These are phyloP conservation scores for Esox niger DNA, from an alignment of 2,113 vertebrate species.

Conservation along the genomic window DNA sequence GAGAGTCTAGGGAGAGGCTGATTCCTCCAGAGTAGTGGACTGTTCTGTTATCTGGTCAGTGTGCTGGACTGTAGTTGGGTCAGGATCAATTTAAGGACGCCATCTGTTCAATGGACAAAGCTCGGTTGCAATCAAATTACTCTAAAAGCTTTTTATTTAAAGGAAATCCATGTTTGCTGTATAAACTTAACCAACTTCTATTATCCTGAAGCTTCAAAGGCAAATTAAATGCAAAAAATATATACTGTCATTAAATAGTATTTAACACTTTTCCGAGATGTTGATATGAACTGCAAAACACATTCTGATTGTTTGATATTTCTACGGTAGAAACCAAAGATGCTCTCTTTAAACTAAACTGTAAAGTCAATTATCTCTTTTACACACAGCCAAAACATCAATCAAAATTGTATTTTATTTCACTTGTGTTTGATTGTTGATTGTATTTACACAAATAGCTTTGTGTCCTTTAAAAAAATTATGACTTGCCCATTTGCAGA, in stretches of 20 bases:
- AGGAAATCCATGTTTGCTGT: background rate
- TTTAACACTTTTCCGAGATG: background rate
- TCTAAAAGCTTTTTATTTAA: background rate
- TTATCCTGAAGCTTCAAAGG: background rate
- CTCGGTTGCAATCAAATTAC: background rate
- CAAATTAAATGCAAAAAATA: background rate
- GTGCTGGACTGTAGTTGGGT: background rate
- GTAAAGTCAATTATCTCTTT: background rate
- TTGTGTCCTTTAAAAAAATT: conserved; percentile 26
- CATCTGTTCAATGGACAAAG: background rate
- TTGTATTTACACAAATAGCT: conserved; percentile 29
- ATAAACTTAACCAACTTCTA: background rate
- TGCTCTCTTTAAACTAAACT: background rate
- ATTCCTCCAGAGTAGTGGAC: background rate
- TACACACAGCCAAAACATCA: conserved; percentile 1
- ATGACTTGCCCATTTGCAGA: background rate
- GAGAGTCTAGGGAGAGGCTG: background rate
- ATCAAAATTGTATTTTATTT: conserved; percentile 37
- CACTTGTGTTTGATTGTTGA: conserved; percentile 21
- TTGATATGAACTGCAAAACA: background rate
- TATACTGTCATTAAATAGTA: background rate
- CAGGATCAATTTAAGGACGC: background rate
- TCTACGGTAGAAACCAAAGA: background rate
- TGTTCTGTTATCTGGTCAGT: background rate
- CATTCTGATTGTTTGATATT: background rate